These are phyloP conservation scores for Monochamus alternatus DNA, from an alignment of 2,888 invertebrate genomes.

Conservation along the genomic window DNA sequence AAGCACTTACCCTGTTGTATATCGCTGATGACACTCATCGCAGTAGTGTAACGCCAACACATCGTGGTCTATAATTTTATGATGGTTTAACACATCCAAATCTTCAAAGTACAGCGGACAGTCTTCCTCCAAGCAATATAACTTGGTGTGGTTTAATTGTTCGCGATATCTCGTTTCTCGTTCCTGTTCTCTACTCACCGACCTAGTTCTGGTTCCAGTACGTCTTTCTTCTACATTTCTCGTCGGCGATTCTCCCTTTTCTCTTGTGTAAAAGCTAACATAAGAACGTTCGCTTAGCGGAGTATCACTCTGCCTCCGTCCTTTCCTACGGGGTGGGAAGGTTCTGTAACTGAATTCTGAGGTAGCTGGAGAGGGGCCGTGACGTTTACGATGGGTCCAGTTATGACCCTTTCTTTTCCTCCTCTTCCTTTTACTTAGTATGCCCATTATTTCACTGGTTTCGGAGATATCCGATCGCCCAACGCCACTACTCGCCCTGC, in stretches of 20 bases:
- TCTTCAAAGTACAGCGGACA: constrained; percentile 46
- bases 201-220: constrained; percentile 43
- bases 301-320: neutral
- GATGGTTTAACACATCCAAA: constrained; percentile 45
- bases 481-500: constrained; percentile 35
- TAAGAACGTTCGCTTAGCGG: constrained; percentile 20
- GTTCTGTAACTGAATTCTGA: constrained; percentile 9
- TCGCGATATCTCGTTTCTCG: constrained; percentile 34
- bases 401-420: constrained; percentile 35
- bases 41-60: constrained; percentile 40
- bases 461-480: constrained; percentile 25
- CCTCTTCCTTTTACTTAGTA: constrained; percentile 25
- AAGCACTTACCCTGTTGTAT: constrained; percentile 45
- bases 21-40: constrained; percentile 41
- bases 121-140: constrained; percentile 42
- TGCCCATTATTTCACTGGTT: constrained; percentile 29
- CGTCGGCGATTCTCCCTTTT: neutral
- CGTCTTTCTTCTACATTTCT: constrained; percentile 27
- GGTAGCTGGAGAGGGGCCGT: neutral
- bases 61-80: constrained; percentile 45
- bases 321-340: neutral
- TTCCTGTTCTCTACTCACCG: constrained; percentile 46
- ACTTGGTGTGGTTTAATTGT: constrained; percentile 24
- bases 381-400: constrained; percentile 24
- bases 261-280: constrained; percentile 5